These are phyloP conservation scores for Lophochroa leadbeateri DNA, from an alignment of 2,113 vertebrate species.

Conservation along the genomic window DNA sequence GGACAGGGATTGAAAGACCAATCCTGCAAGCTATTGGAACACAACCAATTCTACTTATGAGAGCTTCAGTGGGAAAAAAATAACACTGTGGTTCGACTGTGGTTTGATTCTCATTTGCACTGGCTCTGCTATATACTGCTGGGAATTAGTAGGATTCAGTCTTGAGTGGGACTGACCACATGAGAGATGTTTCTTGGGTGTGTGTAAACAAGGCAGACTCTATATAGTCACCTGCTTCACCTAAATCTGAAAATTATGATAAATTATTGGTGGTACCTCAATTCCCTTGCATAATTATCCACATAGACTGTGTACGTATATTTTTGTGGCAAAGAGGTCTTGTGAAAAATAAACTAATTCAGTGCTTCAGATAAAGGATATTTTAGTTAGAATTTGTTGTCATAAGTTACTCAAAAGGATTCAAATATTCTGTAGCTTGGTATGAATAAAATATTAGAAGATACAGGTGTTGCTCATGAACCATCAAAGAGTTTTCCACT, in stretches of 20 bases:
- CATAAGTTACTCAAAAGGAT: neutral
- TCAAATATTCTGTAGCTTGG: neutral
- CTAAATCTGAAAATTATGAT: neutral
- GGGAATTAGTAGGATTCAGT: neutral
- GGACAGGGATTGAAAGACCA: neutral
- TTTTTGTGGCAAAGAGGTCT: neutral
- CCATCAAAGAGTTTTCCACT: neutral
- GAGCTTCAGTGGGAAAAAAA: neutral
- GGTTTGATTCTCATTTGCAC: neutral
- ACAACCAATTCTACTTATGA: neutral
- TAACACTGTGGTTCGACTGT: neutral
- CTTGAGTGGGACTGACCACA: neutral
- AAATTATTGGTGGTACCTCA: neutral
- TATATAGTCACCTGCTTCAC: neutral
- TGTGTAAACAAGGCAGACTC: neutral
- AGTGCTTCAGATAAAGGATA: neutral
- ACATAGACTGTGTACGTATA: neutral
- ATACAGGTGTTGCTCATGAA: slow-evolving; percentile 19
- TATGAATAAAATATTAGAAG: neutral
- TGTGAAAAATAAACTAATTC: neutral
- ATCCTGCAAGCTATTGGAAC: neutral
- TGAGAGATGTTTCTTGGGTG: neutral
- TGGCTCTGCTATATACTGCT: neutral
- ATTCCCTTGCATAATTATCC: neutral
- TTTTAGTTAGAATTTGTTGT: neutral